These are phyloP conservation scores for Cheiracanthium punctorium DNA, from an alignment of 2,888 invertebrate genomes.

Conservation along the genomic window DNA sequence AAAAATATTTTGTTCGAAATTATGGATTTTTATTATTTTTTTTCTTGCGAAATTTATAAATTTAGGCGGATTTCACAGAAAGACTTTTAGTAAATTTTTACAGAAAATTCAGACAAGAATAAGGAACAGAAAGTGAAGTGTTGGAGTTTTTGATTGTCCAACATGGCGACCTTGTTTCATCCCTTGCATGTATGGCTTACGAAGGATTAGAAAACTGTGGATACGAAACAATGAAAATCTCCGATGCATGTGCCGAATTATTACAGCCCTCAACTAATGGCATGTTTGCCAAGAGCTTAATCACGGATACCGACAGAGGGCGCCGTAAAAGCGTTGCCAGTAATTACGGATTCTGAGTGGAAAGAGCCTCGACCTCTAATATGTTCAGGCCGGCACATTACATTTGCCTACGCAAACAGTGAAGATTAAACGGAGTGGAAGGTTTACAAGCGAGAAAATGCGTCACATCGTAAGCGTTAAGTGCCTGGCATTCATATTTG, in stretches of 20 bases:
- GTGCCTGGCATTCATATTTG: slow-evolving; percentile 47
- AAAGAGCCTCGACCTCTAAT: slow-evolving; percentile 48
- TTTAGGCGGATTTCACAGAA: no score
- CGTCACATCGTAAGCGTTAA: slow-evolving; percentile 65
- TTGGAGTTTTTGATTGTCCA: neutral
- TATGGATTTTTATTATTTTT: neutral
- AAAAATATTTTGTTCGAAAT: neutral
- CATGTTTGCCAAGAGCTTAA: slow-evolving; percentile 65
- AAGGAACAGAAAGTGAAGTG: no score
- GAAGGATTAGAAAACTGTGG: slow-evolving; percentile 1
- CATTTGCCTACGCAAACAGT: slow-evolving; percentile 67
- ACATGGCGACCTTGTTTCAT: slow-evolving; percentile 23
- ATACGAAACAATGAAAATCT: slow-evolving; percentile 32
- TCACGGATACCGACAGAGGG: slow-evolving; percentile 65
- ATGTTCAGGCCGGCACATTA: slow-evolving; percentile 49
- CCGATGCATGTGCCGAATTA: slow-evolving; percentile 40
- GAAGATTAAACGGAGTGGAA: slow-evolving; percentile 61
- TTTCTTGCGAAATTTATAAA: no score
- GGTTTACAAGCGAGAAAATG: slow-evolving; percentile 55
- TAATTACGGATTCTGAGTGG: slow-evolving; percentile 45
- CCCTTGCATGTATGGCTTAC: slow-evolving; percentile 10
- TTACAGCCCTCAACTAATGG: slow-evolving; percentile 49
- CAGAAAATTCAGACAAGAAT: no score
- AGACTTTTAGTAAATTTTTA: no score
- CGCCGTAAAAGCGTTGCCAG: slow-evolving; percentile 55